phyloP scores from a whole-genome alignment of 2,113 vertebrate species.

The Hemibagrus wyckioides region DNA sequence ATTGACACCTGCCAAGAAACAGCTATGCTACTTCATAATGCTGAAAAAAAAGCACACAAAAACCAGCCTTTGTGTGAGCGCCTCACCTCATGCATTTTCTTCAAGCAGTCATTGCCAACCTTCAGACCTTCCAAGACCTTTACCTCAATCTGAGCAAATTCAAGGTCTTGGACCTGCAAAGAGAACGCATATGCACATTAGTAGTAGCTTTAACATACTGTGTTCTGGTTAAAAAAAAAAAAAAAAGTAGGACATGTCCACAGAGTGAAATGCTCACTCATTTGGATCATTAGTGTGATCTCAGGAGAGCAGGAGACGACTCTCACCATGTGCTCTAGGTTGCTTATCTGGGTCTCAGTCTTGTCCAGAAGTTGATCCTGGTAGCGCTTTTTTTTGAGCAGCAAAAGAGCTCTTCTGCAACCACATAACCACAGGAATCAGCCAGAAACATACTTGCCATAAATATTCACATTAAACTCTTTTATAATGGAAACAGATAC shows the following conservation, averaged over 20 bases:
- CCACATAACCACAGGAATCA: constrained; percentile 20
- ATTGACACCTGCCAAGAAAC: not conserved
- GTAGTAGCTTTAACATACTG: not conserved
- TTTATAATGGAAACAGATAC: not conserved
- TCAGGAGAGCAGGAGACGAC: constrained; percentile 4
- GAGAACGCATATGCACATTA: not conserved
- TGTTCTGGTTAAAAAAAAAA: not conserved
- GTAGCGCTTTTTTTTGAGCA: constrained; percentile 93
- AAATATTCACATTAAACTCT: not conserved
- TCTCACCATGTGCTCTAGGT: constrained; percentile 88
- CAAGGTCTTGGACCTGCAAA: constrained; percentile 90
- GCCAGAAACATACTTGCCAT: not conserved
- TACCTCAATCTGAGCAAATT: constrained; percentile 93
- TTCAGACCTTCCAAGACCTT: constrained; percentile 90
- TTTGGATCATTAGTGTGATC: constrained; percentile 29
- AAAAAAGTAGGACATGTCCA: constrained; percentile 29
- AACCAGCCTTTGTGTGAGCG: not conserved
- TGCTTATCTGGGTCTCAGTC: constrained; percentile 90
- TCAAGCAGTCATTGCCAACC: constrained; percentile 88
- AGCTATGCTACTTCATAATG: not conserved
- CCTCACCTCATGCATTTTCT: constrained; percentile 91
- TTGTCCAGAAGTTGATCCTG: constrained; percentile 88
- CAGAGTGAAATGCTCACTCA: constrained; percentile 17
- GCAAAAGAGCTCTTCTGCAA: constrained; percentile 82
- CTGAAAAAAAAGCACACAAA: not conserved